Base-by-base conservation (phyloP, 2,113 vertebrate genomes). In the Onychorhynchus coronatus region DNA sequence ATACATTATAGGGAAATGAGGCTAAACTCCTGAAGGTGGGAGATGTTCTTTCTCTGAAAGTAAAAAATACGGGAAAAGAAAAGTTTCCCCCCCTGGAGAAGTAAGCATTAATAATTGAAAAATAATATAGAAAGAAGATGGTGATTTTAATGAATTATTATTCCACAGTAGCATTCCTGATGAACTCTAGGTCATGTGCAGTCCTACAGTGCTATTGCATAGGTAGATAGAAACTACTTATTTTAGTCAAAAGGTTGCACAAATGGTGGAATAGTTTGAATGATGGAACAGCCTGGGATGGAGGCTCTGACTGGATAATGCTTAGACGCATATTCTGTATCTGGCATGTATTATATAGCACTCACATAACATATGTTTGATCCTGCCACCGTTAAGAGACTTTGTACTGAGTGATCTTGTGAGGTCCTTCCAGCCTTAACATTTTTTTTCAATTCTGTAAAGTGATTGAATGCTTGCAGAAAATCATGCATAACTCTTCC, bases 1-100 rank as follows among this genome's bases (percentile, higher is more conserved):
- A 97, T 97, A 96, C 96, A 97, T 97, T 97, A 95, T 91, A 97
- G 95, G 96, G 97, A 95, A 97, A 96, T 94, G 93, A 96, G 96
- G 88, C 92, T 96, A 90, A 93, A 94, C 91, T 96, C 89, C 85
- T 93, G 72, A 95, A 97, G 97, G 94, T 97, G 95, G 94, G 96
- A 55, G 91, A 89, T 93, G 85, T 72, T 74, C 91, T 91, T 94
- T 97, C 91, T 85, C 52, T 59, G 70, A 90, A 93, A 95, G 75
- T 8, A 77, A 65, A 96, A 88, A 88, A 94, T 83, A 75, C 2
- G 15, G 68, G 65, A n/a, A 61, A 19, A 39, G 11, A 62, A 71
- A 78, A 80, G 63, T 65, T 93, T 28, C 19, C 8, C 7, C 20
- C 23, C 76, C 42, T 33, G 56, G 37, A 73, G 33, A 62, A 85